Evolutionary conservation across 2,888 invertebrate genomes (phyloP).

Genomic region (Andrena bucephala): DNA sequence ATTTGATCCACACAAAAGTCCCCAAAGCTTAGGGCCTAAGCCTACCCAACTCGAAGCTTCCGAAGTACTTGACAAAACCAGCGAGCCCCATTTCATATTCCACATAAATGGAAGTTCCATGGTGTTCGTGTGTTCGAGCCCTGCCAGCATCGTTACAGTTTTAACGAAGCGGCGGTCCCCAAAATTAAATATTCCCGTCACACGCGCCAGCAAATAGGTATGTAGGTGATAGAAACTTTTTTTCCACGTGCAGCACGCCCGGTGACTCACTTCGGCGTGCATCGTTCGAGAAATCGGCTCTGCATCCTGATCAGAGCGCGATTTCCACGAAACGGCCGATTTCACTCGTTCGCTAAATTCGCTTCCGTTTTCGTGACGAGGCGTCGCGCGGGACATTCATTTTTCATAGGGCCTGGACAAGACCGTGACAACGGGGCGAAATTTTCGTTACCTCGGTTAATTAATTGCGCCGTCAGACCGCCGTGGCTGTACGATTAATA

Average conservation of each 20-base stretch:
- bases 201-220: constrained; percentile 61
- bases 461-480: background rate
- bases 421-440: background rate
- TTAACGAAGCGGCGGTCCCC: constrained; percentile 34
- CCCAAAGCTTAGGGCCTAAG: no score
- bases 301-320: constrained; percentile 55
- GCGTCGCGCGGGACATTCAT: constrained; percentile 13
- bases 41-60: no score
- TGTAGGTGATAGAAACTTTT: constrained; percentile 70
- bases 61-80: no score
- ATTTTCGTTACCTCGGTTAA: background rate
- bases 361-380: constrained; percentile 43
- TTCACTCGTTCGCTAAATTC: constrained; percentile 39
- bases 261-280: constrained; percentile 60
- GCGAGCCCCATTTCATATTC: background rate
- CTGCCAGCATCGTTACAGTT: constrained; percentile 30
- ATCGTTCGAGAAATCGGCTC: constrained; percentile 47
- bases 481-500: constrained; percentile 2
- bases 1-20: no score
- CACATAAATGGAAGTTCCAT: background rate
- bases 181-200: constrained; percentile 58
- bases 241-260: constrained; percentile 58
- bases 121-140: background rate
- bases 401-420: background rate
- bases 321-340: constrained; percentile 60